Conservation (phyloP, 1,140 invertebrate genomes). For the Eurosta solidaginis region DNA sequence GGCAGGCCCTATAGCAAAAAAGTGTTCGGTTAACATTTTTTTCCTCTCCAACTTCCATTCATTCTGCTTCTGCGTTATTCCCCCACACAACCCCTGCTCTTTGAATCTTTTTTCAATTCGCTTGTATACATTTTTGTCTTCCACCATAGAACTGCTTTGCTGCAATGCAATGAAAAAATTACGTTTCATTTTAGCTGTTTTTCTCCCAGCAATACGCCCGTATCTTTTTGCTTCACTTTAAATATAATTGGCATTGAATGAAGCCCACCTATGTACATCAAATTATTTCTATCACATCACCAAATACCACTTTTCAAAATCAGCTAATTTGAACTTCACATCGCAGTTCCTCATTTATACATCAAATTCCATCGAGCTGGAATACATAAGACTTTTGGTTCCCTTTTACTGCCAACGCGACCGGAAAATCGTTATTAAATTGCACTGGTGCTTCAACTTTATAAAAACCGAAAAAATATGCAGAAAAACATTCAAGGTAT, state of each 20-base stretch:
- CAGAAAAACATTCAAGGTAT: background rate
- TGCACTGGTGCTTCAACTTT: background rate
- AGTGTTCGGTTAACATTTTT: background rate
- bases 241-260: slow-evolving; percentile 14
- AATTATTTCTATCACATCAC: too few relatives aligned
- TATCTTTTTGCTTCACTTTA: background rate
- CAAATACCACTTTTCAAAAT: too few relatives aligned
- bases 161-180: background rate
- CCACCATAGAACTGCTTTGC: background rate
- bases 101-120: background rate
- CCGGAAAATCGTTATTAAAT: slow-evolving; percentile 5
- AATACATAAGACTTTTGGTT: background rate
- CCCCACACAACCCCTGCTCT: background rate
- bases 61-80: too few relatives aligned
- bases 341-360: too few relatives aligned
- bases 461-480: background rate
- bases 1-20: background rate
- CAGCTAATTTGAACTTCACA: too few relatives aligned
- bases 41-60: background rate
- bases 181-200: background rate
- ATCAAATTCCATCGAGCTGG: too few relatives aligned
- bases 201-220: background rate
- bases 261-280: too few relatives aligned
- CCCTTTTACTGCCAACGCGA: background rate
- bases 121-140: background rate